Base-by-base conservation (phyloP, 1,140 invertebrate species). In the Cotesia glomerata region DNA sequence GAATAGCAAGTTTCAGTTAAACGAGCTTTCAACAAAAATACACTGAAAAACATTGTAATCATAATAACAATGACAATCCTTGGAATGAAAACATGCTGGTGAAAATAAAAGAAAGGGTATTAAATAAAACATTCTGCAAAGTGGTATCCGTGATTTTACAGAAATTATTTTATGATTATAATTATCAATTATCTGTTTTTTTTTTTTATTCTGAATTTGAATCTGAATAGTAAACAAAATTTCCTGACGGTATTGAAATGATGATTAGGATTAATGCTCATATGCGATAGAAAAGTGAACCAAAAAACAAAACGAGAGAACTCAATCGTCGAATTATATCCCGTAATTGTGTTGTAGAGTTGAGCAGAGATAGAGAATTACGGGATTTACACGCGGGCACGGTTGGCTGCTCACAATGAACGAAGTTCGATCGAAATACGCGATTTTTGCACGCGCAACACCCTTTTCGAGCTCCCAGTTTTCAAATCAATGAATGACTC, bases 1-100 rank as follows among this genome's bases (percentile, higher is more conserved):
- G 68, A 73, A 74, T 72, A 74, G 72, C 51, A 74, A 69, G 71
- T 75, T 77, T 78, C 73, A 77, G 75, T 76, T 76, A 79, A 79
- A 79, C 74, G 74, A 79, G 74, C 74, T 78, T 78, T 65, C 51
- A 66, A 62, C 58, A 69, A 74, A 13, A 26, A 56, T 45, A 63
- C 52, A 35, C 67, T 3, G 49, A 13, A 51, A 11, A 54, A 5
- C 18, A 32, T 32, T 18, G 45, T 11, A 58, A 49, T 14, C n/a
- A 14, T 69, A 56, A 7, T 49, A 61, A 51, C 52, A 52, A 39
- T 16, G 5, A 72, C 49, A n/a, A 34, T 34, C 52, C 3, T n/a
- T 35, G 7, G 14, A 34, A 67, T 34, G 52, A 67, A 67, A 67
- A 64, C 75, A 78, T 75, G 74, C 68, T n/a, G 52, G 62, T 59